Evolutionary conservation across 1,140 invertebrate species (phyloP).

Genomic region (Oscheius sp.): DNA sequence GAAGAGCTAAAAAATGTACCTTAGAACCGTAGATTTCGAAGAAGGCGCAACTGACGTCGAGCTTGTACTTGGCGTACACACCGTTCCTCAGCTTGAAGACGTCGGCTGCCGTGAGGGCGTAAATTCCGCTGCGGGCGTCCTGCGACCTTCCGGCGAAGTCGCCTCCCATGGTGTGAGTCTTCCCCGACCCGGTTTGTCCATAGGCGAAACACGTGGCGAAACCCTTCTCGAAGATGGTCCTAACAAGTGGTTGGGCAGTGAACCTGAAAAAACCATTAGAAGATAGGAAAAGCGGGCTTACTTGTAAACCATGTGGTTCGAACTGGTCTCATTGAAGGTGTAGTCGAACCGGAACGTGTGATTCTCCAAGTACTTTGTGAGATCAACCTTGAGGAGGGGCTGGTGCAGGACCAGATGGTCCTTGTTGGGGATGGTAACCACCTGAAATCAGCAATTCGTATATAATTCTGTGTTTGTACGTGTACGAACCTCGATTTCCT

Average conservation of each 20-base stretch:
- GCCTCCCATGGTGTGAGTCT: slow-evolving; percentile 75
- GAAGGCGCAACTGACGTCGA: slow-evolving; percentile 82
- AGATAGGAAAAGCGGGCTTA: slow-evolving; percentile 8
- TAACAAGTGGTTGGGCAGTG: slow-evolving; percentile 85
- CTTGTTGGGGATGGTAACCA: slow-evolving; percentile 91
- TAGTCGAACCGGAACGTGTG: slow-evolving; percentile 98
- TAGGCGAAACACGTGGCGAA: slow-evolving; percentile 98
- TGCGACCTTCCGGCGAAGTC: slow-evolving; percentile 69
- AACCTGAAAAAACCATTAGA: slow-evolving; percentile 64
- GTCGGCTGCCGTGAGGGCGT: slow-evolving; percentile 75
- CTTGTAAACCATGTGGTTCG: slow-evolving; percentile 87
- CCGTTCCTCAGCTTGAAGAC: slow-evolving; percentile 78
- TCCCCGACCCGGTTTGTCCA: slow-evolving; percentile 84
- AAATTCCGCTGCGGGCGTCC: slow-evolving; percentile 64
- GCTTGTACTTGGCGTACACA: slow-evolving; percentile 75
- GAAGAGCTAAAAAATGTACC: slow-evolving; percentile 54
- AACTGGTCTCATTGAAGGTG: slow-evolving; percentile 91
- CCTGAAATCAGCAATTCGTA: slow-evolving; percentile 3
- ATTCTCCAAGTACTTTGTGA: slow-evolving; percentile 97
- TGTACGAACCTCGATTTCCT: slow-evolving; percentile 47
- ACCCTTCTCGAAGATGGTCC: slow-evolving; percentile 89
- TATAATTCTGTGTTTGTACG: background rate
- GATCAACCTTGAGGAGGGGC: slow-evolving; percentile 77
- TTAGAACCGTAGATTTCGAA: slow-evolving; percentile 95
- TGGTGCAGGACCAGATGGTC: slow-evolving; percentile 94